Evolutionary conservation across 2,797 vertebrate species (phyloP).

Genomic region (Microctenopoma steveboyesi): DNA sequence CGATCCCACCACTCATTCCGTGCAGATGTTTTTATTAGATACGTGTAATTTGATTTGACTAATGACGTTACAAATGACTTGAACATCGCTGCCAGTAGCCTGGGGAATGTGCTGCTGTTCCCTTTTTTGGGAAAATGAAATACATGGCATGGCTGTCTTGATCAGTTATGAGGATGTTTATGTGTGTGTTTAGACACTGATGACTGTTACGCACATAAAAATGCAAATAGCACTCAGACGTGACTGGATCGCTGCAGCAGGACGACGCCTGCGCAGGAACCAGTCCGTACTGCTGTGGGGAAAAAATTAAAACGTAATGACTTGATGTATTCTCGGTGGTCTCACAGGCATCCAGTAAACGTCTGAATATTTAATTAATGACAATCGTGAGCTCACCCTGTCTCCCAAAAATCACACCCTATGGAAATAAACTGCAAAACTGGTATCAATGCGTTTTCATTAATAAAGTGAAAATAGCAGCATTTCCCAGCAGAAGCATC

Average conservation of each 20-base stretch:
- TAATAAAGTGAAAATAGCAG: not conserved
- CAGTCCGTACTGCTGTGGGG: not conserved
- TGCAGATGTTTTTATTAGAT: not conserved
- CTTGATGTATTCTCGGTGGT: not conserved
- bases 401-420: not conserved
- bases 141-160: not conserved
- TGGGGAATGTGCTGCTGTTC: no score
- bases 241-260: not conserved
- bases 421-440: not conserved
- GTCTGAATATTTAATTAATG: not conserved
- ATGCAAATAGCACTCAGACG: not conserved
- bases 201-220: no score
- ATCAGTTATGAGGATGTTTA: not conserved
- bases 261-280: not conserved
- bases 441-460: not conserved
- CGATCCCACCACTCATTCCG: no score
- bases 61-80: not conserved
- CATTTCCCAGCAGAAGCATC: constrained; percentile 3
- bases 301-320: not conserved
- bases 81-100: not conserved
- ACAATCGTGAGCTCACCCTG: no score
- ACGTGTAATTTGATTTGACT: not conserved
- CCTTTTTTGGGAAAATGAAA: no score
- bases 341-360: not conserved
- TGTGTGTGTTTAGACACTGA: no score